Percentiles rank a stretch among this genome's conserved stretches.
Evolutionary conservation across 64 coral and sea anemone genomes (phyloP).

Genomic region (Stylophora pistillata): DNA sequence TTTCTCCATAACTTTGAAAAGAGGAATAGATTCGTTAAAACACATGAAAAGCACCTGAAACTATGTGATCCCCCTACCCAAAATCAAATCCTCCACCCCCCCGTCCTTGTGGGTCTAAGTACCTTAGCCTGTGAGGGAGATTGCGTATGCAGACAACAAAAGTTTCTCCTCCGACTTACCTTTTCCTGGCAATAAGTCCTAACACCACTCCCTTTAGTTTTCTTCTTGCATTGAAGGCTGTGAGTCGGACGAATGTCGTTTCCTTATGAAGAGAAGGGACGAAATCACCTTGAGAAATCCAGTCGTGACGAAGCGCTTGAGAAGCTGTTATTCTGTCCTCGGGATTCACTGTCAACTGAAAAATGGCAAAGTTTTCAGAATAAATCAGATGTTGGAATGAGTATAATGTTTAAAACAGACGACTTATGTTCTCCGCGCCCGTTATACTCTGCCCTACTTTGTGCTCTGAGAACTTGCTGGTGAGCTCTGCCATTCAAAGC

Average conservation of each 20-base stretch:
- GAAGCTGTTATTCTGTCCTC: slow-evolving; percentile 60
- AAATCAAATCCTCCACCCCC: no score
- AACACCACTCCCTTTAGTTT: slow-evolving; percentile 68
- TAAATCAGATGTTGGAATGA: neutral
- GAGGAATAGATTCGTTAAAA: no score
- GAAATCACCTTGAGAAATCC: slow-evolving; percentile 68
- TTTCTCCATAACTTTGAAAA: no score
- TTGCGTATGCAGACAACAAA: neutral
- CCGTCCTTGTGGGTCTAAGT: no score
- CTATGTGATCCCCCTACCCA: no score
- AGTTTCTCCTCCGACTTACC: neutral
- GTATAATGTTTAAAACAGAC: neutral
- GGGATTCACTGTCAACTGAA: slow-evolving; percentile 73
- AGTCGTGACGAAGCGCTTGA: slow-evolving; percentile 80
- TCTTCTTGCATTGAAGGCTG: slow-evolving; percentile 70
- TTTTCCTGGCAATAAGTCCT: slow-evolving; percentile 69
- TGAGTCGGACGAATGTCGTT: slow-evolving; percentile 71
- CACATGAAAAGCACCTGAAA: no score
- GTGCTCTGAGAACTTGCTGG: no score
- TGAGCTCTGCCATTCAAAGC: no score
- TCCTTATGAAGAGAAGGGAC: slow-evolving; percentile 63
- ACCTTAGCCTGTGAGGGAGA: no score
- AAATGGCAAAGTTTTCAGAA: neutral
- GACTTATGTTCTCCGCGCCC: no score
- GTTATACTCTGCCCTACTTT: no score